phyloP scores from a whole-genome alignment of 2,888 invertebrate species.

The Calliopum simillimum region DNA sequence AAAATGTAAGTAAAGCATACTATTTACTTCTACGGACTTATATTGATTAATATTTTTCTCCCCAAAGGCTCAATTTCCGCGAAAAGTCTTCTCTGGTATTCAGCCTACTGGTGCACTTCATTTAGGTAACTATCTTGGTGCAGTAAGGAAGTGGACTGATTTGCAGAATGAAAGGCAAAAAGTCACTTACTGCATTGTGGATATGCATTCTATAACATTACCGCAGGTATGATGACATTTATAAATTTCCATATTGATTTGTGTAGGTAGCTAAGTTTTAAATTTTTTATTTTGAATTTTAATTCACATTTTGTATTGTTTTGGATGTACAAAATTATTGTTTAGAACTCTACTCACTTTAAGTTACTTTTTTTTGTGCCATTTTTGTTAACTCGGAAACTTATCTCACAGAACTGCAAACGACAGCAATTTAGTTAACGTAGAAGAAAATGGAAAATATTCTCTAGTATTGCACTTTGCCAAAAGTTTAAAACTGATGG shows the following conservation, averaged over 20 bases:
- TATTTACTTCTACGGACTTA: not conserved
- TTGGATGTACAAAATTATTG: too few species aligned
- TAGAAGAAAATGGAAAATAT: too few species aligned
- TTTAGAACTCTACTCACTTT: too few species aligned
- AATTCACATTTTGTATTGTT: too few species aligned
- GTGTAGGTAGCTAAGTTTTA: not conserved
- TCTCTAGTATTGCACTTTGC: too few species aligned
- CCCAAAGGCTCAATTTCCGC: slow-evolving; percentile 67
- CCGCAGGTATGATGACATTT: slow-evolving; percentile 72
- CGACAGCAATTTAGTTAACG: too few species aligned
- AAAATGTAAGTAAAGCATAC: not conserved
- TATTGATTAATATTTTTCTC: slow-evolving; percentile 1
- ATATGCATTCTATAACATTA: slow-evolving; percentile 91
- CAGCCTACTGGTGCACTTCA: slow-evolving; percentile 96
- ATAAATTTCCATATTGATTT: too few species aligned
- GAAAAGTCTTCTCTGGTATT: slow-evolving; percentile 88
- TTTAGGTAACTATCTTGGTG: slow-evolving; percentile 97
- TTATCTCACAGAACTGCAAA: too few species aligned
- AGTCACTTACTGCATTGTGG: slow-evolving; percentile 87
- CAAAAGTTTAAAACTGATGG: too few species aligned
- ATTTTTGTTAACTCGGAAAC: too few species aligned
- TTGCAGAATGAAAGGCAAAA: slow-evolving; percentile 80
- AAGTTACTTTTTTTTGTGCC: too few species aligned
- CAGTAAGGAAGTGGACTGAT: slow-evolving; percentile 86
- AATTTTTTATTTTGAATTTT: not conserved